These are phyloP conservation scores for Diabrotica virgifera DNA, from an alignment of 1,140 invertebrate species.

Conservation along the genomic window DNA sequence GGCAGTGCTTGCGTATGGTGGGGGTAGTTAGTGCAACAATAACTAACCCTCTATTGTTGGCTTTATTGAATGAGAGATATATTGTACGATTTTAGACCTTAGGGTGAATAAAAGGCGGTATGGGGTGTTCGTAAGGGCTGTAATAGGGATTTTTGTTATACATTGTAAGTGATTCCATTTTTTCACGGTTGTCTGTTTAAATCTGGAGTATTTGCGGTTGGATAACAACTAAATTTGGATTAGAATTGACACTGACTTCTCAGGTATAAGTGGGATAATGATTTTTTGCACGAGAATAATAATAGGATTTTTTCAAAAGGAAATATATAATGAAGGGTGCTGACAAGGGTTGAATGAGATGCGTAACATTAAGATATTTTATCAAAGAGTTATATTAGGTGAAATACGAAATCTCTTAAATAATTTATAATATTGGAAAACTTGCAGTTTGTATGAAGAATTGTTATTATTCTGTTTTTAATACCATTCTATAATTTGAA, in stretches of 20 bases:
- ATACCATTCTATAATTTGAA: no score
- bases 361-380: not conserved
- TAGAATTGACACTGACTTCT: not conserved
- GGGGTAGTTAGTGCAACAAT: slow-evolving; percentile 44
- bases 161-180: slow-evolving; percentile 41
- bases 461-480: no score
- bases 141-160: slow-evolving; percentile 24
- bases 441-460: no score
- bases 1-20: slow-evolving; percentile 41
- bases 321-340: not conserved
- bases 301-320: not conserved
- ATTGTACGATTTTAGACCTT: slow-evolving; percentile 36
- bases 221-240: slow-evolving; percentile 29
- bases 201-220: slow-evolving; percentile 39
- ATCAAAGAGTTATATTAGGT: no score
- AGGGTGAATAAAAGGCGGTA: slow-evolving; percentile 31
- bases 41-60: slow-evolving; percentile 39
- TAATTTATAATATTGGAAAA: no score
- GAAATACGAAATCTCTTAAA: no score
- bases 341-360: not conserved
- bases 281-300: not conserved
- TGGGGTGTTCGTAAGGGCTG: slow-evolving; percentile 32
- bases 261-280: not conserved
- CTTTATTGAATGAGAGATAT: slow-evolving; percentile 45
- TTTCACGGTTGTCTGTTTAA: slow-evolving; percentile 46